Percentiles rank a stretch among this genome's conserved stretches.
Evolutionary conservation across 2,888 invertebrate genomes (phyloP).

Genomic region (Lasius platythorax): DNA sequence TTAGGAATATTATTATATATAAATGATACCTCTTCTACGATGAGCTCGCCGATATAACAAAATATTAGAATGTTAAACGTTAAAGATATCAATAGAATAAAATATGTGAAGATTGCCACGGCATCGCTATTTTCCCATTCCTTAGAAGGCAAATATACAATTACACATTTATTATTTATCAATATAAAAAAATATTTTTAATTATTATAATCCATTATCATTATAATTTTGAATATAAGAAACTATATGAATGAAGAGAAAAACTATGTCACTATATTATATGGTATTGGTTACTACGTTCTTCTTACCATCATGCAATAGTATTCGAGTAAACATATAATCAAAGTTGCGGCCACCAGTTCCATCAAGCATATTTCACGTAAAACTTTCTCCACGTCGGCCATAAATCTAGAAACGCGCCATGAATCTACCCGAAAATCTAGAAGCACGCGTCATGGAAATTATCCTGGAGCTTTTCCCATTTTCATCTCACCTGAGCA

Average conservation of each 20-base stretch:
- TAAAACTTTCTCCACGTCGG: constrained; percentile 65
- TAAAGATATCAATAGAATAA: constrained; percentile 53
- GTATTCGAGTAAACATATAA: constrained; percentile 80
- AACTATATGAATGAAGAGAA: neutral
- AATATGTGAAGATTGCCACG: constrained; percentile 49
- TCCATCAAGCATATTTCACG: constrained; percentile 79
- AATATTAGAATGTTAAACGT: constrained; percentile 65
- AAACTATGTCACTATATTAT: neutral
- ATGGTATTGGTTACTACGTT: neutral
- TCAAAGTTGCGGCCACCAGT: constrained; percentile 79
- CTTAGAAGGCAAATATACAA: constrained; percentile 44
- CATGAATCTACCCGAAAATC: constrained; percentile 5
- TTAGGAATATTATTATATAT: neutral
- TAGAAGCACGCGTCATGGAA: neutral
- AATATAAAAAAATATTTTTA: neutral
- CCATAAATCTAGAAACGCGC: constrained; percentile 56
- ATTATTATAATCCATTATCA: neutral
- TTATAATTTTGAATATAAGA: neutral
- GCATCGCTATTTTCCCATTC: constrained; percentile 59
- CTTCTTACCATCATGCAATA: constrained; percentile 78
- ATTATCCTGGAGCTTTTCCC: neutral
- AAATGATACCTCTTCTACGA: constrained; percentile 61
- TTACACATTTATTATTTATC: neutral
- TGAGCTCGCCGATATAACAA: constrained; percentile 67
- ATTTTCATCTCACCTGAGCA: constrained; percentile 65